These are phyloP conservation scores for Belgica antarctica DNA, from an alignment of 2,888 invertebrate genomes.

Conservation along the genomic window DNA sequence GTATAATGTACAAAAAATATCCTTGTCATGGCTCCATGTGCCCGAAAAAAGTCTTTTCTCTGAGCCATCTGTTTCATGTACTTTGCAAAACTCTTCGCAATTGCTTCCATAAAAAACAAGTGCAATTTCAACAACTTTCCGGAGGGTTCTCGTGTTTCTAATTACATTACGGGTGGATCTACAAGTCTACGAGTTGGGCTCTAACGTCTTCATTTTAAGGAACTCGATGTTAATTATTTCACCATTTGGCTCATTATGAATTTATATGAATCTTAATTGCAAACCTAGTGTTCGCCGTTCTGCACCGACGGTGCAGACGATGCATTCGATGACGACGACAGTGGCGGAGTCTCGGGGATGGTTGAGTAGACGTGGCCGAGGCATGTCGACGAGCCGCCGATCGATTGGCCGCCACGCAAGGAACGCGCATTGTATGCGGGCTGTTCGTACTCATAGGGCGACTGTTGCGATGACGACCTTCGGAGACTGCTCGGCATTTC, in stretches of 20 bases:
- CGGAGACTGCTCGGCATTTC: constrained; percentile 30
- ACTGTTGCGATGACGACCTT: background rate
- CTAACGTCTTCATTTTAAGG: background rate
- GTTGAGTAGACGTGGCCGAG: constrained; percentile 45
- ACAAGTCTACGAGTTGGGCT: no score
- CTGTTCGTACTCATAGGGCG: constrained; percentile 44
- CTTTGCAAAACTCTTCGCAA: no score
- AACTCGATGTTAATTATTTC: background rate
- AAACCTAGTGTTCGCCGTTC: background rate
- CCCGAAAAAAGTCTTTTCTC: no score
- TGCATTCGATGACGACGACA: constrained; percentile 33
- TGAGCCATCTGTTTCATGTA: no score
- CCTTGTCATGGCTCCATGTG: no score
- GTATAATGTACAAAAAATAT: constrained; percentile 1
- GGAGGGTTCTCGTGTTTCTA: no score
- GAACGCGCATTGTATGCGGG: constrained; percentile 31
- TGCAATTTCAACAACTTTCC: no score
- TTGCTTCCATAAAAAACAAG: no score
- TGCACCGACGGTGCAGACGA: constrained; percentile 17
- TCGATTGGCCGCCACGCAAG: constrained; percentile 28
- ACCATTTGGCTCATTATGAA: background rate
- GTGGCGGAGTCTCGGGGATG: constrained; percentile 46
- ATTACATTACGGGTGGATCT: background rate
- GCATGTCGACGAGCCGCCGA: constrained; percentile 41
- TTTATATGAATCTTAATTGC: no score